phyloP scores from a whole-genome alignment of 35 echinoderm and acorn worm genomes.

The Hemicentrotus pulcherrimus region DNA sequence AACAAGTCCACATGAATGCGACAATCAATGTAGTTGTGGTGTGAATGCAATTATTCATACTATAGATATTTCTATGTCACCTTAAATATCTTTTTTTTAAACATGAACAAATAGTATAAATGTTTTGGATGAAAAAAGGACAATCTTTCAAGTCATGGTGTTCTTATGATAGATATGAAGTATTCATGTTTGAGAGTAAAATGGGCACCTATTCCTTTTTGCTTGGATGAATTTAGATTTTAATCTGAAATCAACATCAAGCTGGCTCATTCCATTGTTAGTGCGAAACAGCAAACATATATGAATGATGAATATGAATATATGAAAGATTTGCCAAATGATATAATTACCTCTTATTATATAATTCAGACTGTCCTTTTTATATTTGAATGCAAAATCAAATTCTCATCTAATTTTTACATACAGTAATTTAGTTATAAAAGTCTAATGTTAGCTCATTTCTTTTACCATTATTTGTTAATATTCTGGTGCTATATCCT shows the following conservation, averaged over 20 bases:
- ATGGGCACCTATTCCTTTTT: too few species aligned
- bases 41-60: background rate
- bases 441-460: background rate
- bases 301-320: too few species aligned
- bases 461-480: background rate
- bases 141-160: background rate
- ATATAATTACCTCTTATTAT: background rate
- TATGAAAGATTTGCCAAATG: background rate
- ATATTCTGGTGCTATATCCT: background rate
- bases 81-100: too few species aligned
- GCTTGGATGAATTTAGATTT: too few species aligned
- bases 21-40: background rate
- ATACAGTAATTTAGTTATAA: background rate
- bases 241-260: too few species aligned
- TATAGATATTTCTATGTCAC: too few species aligned
- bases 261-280: too few species aligned
- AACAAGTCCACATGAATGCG: background rate
- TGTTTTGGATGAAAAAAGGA: background rate
- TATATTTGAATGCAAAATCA: background rate
- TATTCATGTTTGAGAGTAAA: background rate
- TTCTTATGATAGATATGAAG: background rate
- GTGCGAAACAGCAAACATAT: too few species aligned
- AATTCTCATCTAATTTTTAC: background rate
- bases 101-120: too few species aligned
- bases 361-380: background rate